Base-by-base conservation (phyloP, 1,140 invertebrate genomes). In the Drosophila lini region DNA sequence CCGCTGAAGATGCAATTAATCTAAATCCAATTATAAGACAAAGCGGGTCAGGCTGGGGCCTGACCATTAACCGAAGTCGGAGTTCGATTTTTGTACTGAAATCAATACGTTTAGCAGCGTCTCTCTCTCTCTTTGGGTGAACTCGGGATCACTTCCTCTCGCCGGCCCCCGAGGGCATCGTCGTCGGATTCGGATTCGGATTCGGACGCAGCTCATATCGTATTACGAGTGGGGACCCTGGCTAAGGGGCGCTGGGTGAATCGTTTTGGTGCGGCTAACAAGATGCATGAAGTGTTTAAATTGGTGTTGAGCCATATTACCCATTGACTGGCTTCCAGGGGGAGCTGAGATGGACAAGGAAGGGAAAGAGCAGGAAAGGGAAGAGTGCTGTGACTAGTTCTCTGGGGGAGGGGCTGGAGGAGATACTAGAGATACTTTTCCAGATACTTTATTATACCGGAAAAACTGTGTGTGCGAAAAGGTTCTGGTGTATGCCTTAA, bases 271-370 rank as follows among this genome's bases (percentile, higher is more conserved):
- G 65, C 71, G 60, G 68, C 73, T 91, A 91, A 91, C 90, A 91
- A 91, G 90, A 89, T 91, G 81, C 85, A 91, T 90, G 79, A 91
- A 89, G 90, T 91, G 90, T 91, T 78, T 81, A 90, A 91, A 91
- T 91, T 91, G 90, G 90, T 90, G 90, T 91, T 91, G 90, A 89
- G 79, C 90, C 81, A 91, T 88, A 91, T 91, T 91, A 91, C 81
- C 83, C 63, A 69, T 62, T 65, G 65, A 79, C 59, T 73, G 67
- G 47, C 47, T 64, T 38, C 28, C 32, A 22, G 60, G 73, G 38
- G 22, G 8, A 22, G 34, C 52, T 38, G 38, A 3, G 9, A 31
- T 19, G 15, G 16, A 19, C 19, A 28, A 22, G 10, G 11, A 38
- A 69, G 10, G 28, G 8, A 42, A 47, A 25, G 25, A 28, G 0